Percentiles rank a stretch among this genome's conserved stretches.
phyloP scores from a whole-genome alignment of 2,888 invertebrate species.

The Taphrorychus bicolor region DNA sequence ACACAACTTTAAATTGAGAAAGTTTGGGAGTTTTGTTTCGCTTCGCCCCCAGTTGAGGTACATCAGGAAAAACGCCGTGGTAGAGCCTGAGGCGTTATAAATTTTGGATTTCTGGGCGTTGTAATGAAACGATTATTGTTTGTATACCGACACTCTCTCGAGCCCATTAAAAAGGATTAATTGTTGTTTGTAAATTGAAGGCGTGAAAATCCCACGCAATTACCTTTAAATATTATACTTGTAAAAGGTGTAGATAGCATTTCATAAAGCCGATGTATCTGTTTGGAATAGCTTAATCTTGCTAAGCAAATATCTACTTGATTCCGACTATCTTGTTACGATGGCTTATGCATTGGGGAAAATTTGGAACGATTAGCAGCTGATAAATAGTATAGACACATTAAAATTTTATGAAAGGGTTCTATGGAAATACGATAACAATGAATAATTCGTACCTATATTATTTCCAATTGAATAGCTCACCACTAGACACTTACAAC shows the following conservation, averaged over 20 bases:
- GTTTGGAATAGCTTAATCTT: neutral
- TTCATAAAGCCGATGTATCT: neutral
- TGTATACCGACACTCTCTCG: neutral
- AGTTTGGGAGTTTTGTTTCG: neutral
- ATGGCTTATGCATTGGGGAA: neutral
- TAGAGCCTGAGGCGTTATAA: neutral
- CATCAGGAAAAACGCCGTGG: neutral
- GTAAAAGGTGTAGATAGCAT: neutral
- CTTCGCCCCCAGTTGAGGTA: no score
- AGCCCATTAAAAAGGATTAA: neutral
- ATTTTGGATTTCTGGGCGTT: neutral
- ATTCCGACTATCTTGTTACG: neutral
- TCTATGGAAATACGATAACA: no score
- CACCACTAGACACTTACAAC: no score
- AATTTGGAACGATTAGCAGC: neutral
- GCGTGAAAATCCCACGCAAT: conserved; percentile 1
- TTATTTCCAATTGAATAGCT: no score
- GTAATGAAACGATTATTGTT: neutral
- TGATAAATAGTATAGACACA: no score
- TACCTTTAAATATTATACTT: neutral
- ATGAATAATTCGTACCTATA: no score
- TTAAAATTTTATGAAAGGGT: no score
- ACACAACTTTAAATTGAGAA: conserved; percentile 9
- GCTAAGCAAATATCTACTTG: neutral
- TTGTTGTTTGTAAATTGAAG: neutral